These are phyloP conservation scores for Anagyrus pseudococci DNA, from an alignment of 2,888 invertebrate species.

Conservation along the genomic window DNA sequence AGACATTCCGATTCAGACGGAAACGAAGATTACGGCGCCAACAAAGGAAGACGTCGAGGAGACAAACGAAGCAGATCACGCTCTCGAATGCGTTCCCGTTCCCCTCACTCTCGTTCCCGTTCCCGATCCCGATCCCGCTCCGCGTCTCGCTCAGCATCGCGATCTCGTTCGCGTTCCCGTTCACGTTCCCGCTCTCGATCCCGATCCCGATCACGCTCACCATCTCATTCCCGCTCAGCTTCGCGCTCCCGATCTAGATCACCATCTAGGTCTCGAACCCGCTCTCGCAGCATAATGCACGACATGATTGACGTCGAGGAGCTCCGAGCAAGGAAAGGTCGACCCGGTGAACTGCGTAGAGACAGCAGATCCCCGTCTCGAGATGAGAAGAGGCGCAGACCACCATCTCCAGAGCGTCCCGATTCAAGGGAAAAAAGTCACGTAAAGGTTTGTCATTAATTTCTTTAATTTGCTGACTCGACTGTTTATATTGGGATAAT, in stretches of 20 bases:
- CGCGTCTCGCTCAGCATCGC: conserved; percentile 14
- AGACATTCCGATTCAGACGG: conserved; percentile 31
- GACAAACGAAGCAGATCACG: conserved; percentile 36
- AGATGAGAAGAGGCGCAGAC: conserved; percentile 29
- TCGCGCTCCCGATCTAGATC: conserved; percentile 39
- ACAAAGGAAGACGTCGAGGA: conserved; percentile 22
- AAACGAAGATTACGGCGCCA: conserved; percentile 24
- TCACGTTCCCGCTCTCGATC: conserved; percentile 27
- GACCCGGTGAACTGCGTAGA: conserved; percentile 2
- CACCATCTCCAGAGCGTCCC: conserved; percentile 35
- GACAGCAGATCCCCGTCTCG: conserved; percentile 19
- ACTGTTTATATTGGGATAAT: no score
- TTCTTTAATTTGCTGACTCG: no score
- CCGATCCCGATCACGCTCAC: conserved; percentile 36
- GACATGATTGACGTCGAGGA: conserved; percentile 39
- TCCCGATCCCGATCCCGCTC: conserved; percentile 28
- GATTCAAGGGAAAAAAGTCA: conserved; percentile 17
- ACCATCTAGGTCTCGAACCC: conserved; percentile 32
- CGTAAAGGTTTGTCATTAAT: conserved; percentile 22
- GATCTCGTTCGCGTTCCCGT: conserved; percentile 21
- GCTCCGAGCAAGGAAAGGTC: conserved; percentile 26
- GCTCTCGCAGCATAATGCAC: conserved; percentile 37
- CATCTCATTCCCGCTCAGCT: conserved; percentile 29
- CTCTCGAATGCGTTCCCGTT: conserved; percentile 26
- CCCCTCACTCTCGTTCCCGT: conserved; percentile 11